Evolutionary conservation across 2,888 invertebrate genomes (phyloP), one percentile per base, ranked within the genome.

Genomic region (Apotomis turbidana): DNA sequence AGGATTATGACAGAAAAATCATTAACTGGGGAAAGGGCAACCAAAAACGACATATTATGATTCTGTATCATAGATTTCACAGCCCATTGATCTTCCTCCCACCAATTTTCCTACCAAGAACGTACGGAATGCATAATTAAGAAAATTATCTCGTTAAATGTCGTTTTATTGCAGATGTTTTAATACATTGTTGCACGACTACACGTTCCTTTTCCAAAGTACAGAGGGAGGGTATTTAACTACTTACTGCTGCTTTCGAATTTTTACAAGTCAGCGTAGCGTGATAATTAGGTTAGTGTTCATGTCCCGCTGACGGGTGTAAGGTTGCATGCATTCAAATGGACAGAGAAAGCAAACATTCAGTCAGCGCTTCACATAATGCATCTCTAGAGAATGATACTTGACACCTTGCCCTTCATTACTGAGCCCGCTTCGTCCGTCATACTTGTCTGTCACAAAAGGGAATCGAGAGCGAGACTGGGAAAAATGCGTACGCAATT

Each of bases 261-360:
- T 68, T 54, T 63, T 62, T 60, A 55, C 60, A 63, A 72, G 58
- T 59, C 68, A 68, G 46, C 63, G 58, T 59, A 68, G 68, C 68
- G 68, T 72, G 52, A 63, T 72, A 72, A 68, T 68, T 72, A 72
- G 62, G 58, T 62, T 72, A 72, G 72, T 70, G 49, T 68, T 58
- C 68, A 68, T 76, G 82, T 83, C 76, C 76, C 77, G 75, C 79
- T 79, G 76, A 80, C 80, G 84, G 86, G 90, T 89, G 87, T 91
- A 85, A 83, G 83, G 86, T 91, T 90, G 87, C 91, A 81, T 83
- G 84, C 86, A 85, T 89, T 87, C 86, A 87, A 82, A 83, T 82
- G 79, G 82, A 75, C 82, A 88, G 91, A 87, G 92, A 92, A 91
- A 93, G 91, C 91, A 88, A 88, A 91, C 88, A 80, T 74, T 75